Evolutionary conservation across 2,113 vertebrate genomes (phyloP).

Genomic region (Micronycteris hirsuta): DNA sequence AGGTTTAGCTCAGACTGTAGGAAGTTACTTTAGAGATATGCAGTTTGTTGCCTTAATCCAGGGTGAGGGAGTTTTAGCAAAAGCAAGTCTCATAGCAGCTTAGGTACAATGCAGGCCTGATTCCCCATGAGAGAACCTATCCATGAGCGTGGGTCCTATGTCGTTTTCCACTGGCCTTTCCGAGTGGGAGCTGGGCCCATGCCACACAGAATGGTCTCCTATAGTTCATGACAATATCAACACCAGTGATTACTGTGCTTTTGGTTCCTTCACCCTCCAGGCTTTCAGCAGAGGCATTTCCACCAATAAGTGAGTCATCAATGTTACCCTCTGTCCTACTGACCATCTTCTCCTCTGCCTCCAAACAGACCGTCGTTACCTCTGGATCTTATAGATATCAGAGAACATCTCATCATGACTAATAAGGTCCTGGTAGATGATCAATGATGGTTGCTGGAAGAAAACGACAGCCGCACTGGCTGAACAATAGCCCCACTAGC

Average conservation of each 20-base stretch:
- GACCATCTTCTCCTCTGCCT: background rate
- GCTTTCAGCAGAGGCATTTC: slow-evolving; percentile 89
- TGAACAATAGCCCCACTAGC: background rate
- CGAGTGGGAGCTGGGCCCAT: no score
- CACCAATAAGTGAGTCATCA: slow-evolving; percentile 86
- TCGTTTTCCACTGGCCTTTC: no score
- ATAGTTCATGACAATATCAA: no score
- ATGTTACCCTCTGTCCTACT: slow-evolving; percentile 80
- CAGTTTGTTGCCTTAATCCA: no score
- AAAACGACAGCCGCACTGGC: background rate
- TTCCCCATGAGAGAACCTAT: no score
- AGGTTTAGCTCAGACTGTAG: no score
- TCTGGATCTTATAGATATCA: background rate
- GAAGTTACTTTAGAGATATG: no score
- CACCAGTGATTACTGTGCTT: slow-evolving; percentile 77
- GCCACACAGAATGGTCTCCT: no score
- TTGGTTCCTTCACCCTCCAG: slow-evolving; percentile 78
- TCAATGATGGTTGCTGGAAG: background rate
- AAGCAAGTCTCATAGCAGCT: no score
- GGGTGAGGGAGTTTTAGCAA: no score
- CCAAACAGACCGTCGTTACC: background rate
- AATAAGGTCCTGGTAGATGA: background rate
- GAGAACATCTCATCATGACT: background rate
- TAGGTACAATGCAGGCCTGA: no score
- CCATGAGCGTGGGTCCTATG: no score